Conservation (phyloP, 2,888 invertebrate species). For the Perdita meconis region DNA sequence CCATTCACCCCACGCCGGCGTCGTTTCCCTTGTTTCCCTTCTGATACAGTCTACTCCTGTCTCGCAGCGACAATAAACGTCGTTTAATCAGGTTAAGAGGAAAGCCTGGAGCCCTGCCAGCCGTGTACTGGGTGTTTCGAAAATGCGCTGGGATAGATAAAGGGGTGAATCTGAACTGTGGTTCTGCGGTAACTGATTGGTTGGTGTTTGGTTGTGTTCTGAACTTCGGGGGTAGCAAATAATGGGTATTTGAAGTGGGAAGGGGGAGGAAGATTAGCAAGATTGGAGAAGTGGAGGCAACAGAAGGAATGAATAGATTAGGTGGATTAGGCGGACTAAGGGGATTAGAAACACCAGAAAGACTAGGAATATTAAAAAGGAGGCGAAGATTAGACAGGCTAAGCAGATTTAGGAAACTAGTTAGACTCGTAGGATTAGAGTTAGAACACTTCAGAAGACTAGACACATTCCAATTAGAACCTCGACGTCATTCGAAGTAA, state of each 20-base stretch:
- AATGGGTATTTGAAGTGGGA: not conserved
- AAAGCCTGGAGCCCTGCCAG: conserved; percentile 62
- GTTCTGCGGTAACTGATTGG: conserved; percentile 1
- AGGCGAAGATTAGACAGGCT: no score
- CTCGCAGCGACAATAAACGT: conserved; percentile 73
- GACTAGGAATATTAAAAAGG: no score
- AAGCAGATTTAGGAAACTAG: no score
- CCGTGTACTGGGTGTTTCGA: conserved; percentile 21
- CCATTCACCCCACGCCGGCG: conserved; percentile 5
- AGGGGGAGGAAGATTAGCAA: not conserved
- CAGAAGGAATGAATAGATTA: no score
- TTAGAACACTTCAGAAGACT: no score
- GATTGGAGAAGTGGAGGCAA: no score
- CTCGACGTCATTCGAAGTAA: no score
- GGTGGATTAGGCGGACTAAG: no score
- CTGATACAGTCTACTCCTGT: conserved; percentile 28
- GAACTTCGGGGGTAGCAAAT: not conserved
- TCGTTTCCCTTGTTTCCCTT: conserved; percentile 34
- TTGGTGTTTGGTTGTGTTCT: not conserved
- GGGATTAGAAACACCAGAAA: no score
- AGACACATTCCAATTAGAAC: no score
- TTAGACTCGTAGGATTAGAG: no score
- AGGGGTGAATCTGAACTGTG: not conserved
- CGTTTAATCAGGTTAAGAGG: conserved; percentile 78
- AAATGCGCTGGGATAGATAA: conserved; percentile 1